phyloP scores from a whole-genome alignment of 1,140 invertebrate species.

The Trichomalopsis sarcophagae region DNA sequence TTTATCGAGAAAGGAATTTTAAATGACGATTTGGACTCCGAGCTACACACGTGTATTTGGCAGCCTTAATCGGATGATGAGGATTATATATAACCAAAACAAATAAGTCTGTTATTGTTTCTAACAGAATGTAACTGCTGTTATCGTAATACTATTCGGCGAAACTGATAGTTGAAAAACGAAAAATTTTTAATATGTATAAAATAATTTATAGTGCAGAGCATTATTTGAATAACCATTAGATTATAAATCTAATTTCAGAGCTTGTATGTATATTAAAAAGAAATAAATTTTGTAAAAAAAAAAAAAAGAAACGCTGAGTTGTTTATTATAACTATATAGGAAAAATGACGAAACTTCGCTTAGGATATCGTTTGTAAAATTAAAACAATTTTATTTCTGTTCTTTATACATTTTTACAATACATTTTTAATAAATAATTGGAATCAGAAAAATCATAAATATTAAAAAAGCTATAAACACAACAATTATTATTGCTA shows the following conservation, averaged over 20 bases:
- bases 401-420: slow-evolving; percentile 49
- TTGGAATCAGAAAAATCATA: slow-evolving; percentile 47
- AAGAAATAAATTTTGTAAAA: slow-evolving; percentile 44
- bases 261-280: slow-evolving; percentile 27
- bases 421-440: slow-evolving; percentile 49
- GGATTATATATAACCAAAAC: background rate
- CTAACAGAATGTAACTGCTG: slow-evolving; percentile 28
- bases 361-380: slow-evolving; percentile 3
- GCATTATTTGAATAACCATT: slow-evolving; percentile 30
- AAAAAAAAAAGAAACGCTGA: background rate
- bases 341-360: background rate
- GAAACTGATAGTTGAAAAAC: slow-evolving; percentile 20
- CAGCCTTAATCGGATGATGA: background rate
- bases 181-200: slow-evolving; percentile 10
- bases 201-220: slow-evolving; percentile 21
- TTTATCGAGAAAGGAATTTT: background rate
- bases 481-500: slow-evolving; percentile 50
- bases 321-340: background rate
- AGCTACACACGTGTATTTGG: background rate
- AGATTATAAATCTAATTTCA: slow-evolving; percentile 12
- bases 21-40: background rate
- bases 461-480: slow-evolving; percentile 51
- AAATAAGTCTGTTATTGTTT: slow-evolving; percentile 30
- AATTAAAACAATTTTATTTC: slow-evolving; percentile 54
- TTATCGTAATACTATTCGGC: slow-evolving; percentile 13